Percentiles rank a stretch among this genome's conserved stretches.
Evolutionary conservation across 2,888 invertebrate genomes (phyloP).

Genomic region (Bruchidius siliquastri): DNA sequence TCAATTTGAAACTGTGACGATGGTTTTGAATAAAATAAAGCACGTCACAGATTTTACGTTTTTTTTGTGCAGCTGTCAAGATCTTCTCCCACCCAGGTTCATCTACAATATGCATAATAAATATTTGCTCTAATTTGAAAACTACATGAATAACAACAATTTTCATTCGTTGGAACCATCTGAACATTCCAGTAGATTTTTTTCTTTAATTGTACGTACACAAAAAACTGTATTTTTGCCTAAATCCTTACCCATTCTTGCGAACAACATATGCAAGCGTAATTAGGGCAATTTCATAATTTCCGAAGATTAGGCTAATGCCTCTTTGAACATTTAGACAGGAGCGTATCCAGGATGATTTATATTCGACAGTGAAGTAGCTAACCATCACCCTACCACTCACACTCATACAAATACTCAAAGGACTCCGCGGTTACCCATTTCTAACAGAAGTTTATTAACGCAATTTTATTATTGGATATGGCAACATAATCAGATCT

Average conservation of each 20-base stretch:
- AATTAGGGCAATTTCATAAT: neutral
- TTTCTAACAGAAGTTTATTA: no score
- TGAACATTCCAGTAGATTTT: neutral
- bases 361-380: neutral
- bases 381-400: no score
- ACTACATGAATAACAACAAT: neutral
- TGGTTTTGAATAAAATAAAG: no score
- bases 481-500: no score
- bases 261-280: neutral
- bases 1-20: no score
- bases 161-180: neutral
- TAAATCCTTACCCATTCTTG: neutral
- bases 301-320: neutral
- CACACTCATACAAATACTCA: no score
- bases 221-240: constrained; percentile 15
- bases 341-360: neutral
- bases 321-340: neutral
- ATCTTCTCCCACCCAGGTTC: no score
- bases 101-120: no score
- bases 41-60: no score
- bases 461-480: no score
- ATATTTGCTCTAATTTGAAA: neutral
- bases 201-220: neutral
- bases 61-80: no score
- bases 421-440: no score